Evolutionary conservation across 2,888 invertebrate genomes (phyloP), one percentile per base, ranked within the genome.

Genomic region (Eumerus sabulonum): DNA sequence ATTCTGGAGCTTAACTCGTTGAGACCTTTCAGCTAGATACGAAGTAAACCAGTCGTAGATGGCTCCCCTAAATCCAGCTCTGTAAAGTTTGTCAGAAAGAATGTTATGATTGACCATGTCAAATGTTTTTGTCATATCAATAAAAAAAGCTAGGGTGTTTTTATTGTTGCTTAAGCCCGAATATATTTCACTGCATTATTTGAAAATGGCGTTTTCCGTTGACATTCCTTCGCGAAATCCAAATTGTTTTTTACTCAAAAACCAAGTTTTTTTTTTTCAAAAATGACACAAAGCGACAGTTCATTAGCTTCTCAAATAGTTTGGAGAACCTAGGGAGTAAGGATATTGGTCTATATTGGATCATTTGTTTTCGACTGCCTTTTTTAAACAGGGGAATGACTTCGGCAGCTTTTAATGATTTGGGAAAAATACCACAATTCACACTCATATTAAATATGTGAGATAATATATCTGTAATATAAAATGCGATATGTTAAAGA

Each of bases 401-500:
- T n/a, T 40, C 40, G 40, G 40, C 40, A n/a, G 12, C 11, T 40
- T 40, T 40, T 40, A 40, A 9, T 40, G 40, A 40, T n/a, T 40
- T 40, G 11, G 40, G 40, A 40, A 40, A 40, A n/a, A 11, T 3
- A 3, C 40, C 40, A 27, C 27, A 27, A 45, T 45, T 45, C 9
- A 45, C 14, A 14, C 45, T 45, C 45, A 9, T 14, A 13, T 13
- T 45, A 14, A 14, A 48, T 48, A 53, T 17, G 40, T 40, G n/a
- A n/a, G n/a, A n/a, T n/a, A n/a, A n/a, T n/a, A n/a, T n/a, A n/a
- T n/a, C 40, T 16, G 53, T 11, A 17, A 53, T 53, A 53, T 38
- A 38, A 38, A 53, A 53, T 4, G 48, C 48, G 12, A 48, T 48
- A 18, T 12, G 48, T 18, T 48, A 18, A n/a, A 48, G 16, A 14